Conservation (phyloP, 2,113 vertebrate species). For the Agelaius phoeniceus region DNA sequence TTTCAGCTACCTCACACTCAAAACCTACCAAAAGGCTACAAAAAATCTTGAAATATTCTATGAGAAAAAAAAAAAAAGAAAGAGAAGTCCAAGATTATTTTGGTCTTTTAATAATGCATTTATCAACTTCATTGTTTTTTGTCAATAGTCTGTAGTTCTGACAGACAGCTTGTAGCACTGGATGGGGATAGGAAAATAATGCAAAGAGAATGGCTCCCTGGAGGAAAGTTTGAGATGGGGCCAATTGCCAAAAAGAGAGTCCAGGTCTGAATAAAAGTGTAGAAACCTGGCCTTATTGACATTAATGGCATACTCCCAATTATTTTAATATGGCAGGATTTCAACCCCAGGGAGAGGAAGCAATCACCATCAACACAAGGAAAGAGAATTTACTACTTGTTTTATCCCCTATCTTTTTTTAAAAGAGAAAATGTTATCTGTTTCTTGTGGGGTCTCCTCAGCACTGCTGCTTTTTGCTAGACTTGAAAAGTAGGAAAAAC, state of each 20-base stretch:
- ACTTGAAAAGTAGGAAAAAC: neutral
- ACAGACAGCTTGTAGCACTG: neutral
- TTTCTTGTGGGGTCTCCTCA: neutral
- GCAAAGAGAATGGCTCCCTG: conserved; percentile 11
- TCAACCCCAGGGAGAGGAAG: neutral
- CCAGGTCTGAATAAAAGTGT: conserved; percentile 13
- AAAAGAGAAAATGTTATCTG: neutral
- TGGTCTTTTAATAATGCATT: neutral
- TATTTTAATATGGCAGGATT: conserved; percentile 22
- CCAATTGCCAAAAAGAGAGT: neutral
- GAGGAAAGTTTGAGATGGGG: conserved; percentile 10
- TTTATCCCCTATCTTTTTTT: neutral
- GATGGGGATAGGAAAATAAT: neutral
- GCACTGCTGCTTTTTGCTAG: neutral
- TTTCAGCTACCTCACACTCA: neutral
- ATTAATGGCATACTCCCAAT: neutral
- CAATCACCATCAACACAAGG: neutral
- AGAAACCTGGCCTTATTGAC: neutral
- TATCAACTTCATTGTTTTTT: neutral
- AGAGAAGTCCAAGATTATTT: neutral
- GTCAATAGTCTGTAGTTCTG: neutral
- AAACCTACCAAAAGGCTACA: neutral
- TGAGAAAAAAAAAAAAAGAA: too few relatives aligned
- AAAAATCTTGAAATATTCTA: neutral
- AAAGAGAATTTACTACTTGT: neutral